phyloP scores from a whole-genome alignment of 2,113 vertebrate genomes.

The Oophaga pumilio region DNA sequence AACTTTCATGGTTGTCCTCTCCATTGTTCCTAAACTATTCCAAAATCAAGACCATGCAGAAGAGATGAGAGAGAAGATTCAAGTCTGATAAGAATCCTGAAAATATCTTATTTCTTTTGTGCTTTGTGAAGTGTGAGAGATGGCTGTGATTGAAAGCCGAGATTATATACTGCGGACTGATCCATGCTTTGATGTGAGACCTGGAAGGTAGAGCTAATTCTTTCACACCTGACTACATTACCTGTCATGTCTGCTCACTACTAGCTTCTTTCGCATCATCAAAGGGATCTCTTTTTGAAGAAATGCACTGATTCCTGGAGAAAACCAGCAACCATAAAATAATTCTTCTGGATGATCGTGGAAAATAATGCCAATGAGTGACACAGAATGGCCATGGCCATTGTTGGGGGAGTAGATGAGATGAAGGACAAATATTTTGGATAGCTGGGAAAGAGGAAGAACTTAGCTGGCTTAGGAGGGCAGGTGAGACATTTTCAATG shows the following conservation, averaged over 20 bases:
- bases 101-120: conserved; percentile 41
- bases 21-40: conserved; percentile 15
- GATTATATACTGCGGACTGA: conserved; percentile 31
- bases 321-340: conserved; percentile 28
- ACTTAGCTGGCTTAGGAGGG: background rate
- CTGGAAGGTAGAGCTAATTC: conserved; percentile 50
- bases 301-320: conserved; percentile 5
- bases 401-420: background rate
- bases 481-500: background rate
- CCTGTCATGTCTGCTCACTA: conserved; percentile 51
- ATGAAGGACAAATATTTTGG: conserved; percentile 7
- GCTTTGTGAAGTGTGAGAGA: conserved; percentile 42
- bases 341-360: conserved; percentile 27
- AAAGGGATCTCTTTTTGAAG: conserved; percentile 19
- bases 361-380: conserved; percentile 9
- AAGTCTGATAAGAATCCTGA: conserved; percentile 41
- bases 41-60: conserved; percentile 32
- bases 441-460: background rate
- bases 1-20: background rate
- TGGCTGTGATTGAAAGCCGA: conserved; percentile 49
- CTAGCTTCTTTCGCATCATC: conserved; percentile 27
- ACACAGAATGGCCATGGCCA: conserved; percentile 4
- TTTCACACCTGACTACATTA: conserved; percentile 59
- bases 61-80: conserved; percentile 35
- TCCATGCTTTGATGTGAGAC: conserved; percentile 48